Evolutionary conservation across 64 coral and sea anemone species (phyloP).

Genomic region (Montipora sp.): DNA sequence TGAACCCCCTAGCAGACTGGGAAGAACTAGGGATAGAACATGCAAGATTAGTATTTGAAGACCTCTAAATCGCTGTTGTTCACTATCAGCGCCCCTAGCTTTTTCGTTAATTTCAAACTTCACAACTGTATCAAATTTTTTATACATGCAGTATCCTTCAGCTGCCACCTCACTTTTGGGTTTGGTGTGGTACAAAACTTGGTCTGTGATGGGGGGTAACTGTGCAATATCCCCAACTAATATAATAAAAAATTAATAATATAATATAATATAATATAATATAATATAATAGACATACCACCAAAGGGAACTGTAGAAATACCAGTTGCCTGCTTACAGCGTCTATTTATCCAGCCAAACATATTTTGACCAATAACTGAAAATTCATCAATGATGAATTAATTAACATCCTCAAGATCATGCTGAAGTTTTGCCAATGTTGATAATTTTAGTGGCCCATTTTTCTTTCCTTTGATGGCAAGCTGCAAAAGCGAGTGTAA

Average conservation of each 20-base stretch:
- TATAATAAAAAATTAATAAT: neutral
- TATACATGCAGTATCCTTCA: conserved; percentile 58
- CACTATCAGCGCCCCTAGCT: conserved; percentile 35
- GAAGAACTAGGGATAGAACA: neutral
- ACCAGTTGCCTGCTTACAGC: conserved; percentile 48
- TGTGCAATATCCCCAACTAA: conserved; percentile 70
- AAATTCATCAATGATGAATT: conserved; percentile 78
- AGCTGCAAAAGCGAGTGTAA: conserved; percentile 71
- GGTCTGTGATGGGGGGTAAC: conserved; percentile 40
- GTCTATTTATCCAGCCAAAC: conserved; percentile 55
- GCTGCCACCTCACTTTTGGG: conserved; percentile 46
- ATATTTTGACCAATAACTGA: conserved; percentile 71
- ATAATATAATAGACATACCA: conserved; percentile 49
- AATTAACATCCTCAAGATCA: conserved; percentile 20
- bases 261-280: conserved; percentile 3
- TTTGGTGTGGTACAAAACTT: conserved; percentile 60
- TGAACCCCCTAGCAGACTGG: neutral
- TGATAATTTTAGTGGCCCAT: conserved; percentile 36
- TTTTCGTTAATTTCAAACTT: conserved; percentile 66
- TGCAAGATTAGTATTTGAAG: too few species aligned
- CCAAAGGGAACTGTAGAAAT: conserved; percentile 39
- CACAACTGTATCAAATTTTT: conserved; percentile 45
- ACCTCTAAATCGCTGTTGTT: conserved; percentile 4
- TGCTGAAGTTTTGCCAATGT: conserved; percentile 55
- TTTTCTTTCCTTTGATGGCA: conserved; percentile 50